Evolutionary conservation across 1,140 invertebrate genomes (phyloP).

Genomic region (Andrena cerasifolii): DNA sequence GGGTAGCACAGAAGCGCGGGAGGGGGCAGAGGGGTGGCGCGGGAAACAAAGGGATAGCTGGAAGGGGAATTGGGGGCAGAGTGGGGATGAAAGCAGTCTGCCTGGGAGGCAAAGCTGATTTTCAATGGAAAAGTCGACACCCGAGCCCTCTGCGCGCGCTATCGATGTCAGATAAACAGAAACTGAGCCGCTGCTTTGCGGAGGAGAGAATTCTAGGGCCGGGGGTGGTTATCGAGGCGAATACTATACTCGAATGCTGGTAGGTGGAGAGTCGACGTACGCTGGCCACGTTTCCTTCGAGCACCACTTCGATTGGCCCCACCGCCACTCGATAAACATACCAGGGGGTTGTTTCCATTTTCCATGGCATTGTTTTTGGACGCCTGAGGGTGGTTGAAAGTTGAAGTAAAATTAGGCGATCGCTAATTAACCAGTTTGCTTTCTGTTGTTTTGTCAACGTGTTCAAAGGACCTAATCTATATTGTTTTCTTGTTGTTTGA

Average conservation of each 20-base stretch:
- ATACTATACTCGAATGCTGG: slow-evolving; percentile 21
- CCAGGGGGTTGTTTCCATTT: slow-evolving; percentile 29
- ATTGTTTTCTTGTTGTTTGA: no score
- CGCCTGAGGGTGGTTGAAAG: no score
- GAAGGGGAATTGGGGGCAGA: not conserved
- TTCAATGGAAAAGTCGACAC: slow-evolving; percentile 44
- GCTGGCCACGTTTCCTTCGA: slow-evolving; percentile 45
- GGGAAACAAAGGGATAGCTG: no score
- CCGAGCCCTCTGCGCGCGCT: slow-evolving; percentile 18
- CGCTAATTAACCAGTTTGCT: no score
- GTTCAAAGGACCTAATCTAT: no score
- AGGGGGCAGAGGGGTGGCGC: no score
- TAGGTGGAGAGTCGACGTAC: slow-evolving; percentile 13
- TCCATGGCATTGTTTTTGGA: not conserved
- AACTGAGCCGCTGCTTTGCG: slow-evolving; percentile 1
- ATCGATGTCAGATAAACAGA: slow-evolving; percentile 48
- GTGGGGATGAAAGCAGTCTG: slow-evolving; percentile 4
- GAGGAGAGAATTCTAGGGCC: no score
- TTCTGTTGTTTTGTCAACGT: no score
- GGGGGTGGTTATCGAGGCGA: slow-evolving; percentile 22
- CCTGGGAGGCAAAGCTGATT: slow-evolving; percentile 26
- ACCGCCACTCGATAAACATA: slow-evolving; percentile 27
- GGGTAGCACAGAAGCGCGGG: no score
- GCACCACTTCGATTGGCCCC: slow-evolving; percentile 34
- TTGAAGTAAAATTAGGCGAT: no score